Evolutionary conservation across 2,113 vertebrate species (phyloP).

Genomic region (Eleginops maclovinus): DNA sequence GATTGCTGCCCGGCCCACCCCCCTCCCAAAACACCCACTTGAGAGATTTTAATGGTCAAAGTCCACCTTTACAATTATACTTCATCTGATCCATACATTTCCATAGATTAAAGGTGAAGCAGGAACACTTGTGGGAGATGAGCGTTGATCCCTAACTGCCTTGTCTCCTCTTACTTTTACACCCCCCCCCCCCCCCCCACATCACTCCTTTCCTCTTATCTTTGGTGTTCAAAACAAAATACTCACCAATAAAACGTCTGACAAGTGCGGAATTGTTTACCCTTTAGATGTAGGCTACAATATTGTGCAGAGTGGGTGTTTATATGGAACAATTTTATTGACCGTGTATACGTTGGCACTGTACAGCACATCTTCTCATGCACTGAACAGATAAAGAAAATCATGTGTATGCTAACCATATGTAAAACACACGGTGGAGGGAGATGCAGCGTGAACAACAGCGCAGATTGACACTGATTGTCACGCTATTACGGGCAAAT

Average conservation of each 20-base stretch:
- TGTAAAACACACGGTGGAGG: constrained; percentile 73
- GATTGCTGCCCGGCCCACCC: constrained; percentile 77
- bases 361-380: constrained; percentile 2
- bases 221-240: constrained; percentile 35
- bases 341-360: constrained; percentile 19
- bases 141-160: constrained; percentile 34
- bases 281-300: constrained; percentile 23
- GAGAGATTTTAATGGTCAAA: constrained; percentile 82
- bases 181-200: background rate
- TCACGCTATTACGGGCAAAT: constrained; percentile 84
- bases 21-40: constrained; percentile 75
- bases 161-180: constrained; percentile 27
- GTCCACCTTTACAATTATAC: constrained; percentile 83
- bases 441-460: constrained; percentile 61
- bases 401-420: constrained; percentile 65
- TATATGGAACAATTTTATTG: constrained; percentile 38
- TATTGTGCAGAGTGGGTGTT: constrained; percentile 46
- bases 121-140: constrained; percentile 61
- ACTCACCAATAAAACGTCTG: constrained; percentile 38
- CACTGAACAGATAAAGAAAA: constrained; percentile 33
- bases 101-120: constrained; percentile 84
- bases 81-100: constrained; percentile 83
- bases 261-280: constrained; percentile 57
- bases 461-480: constrained; percentile 82
- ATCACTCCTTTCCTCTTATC: constrained; percentile 26